A percentile compares a stretch with the other conserved stretches of the same genome.
Conservation (phyloP, 2,888 invertebrate species). For the Heliothis peltigera region DNA sequence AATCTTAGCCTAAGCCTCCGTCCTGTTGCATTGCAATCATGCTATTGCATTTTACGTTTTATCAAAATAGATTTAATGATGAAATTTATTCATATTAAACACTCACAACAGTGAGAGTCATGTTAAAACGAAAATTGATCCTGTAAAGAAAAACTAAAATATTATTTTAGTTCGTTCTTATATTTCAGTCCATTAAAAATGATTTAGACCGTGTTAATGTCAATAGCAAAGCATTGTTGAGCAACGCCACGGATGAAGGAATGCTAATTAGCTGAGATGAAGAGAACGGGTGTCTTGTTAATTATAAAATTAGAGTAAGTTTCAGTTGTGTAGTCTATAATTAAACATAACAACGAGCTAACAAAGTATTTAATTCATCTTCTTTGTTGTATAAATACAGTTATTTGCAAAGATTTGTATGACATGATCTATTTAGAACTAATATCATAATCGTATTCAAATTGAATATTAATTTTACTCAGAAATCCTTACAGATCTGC, state of each 20-base stretch:
- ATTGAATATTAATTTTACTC: neutral
- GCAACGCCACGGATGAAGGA: slow-evolving; percentile 23
- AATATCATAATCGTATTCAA: neutral
- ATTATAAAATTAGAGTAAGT: slow-evolving; percentile 32
- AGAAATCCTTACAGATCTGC: neutral
- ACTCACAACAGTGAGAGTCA: no score
- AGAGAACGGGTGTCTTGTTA: slow-evolving; percentile 31
- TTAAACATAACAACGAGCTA: slow-evolving; percentile 23
- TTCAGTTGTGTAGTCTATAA: slow-evolving; percentile 10
- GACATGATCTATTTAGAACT: neutral
- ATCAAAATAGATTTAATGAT: no score
- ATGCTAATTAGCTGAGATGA: slow-evolving; percentile 39
- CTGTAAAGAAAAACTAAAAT: neutral
- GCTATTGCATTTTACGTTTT: no score
- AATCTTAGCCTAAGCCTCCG: no score
- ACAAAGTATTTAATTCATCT: slow-evolving; percentile 4
- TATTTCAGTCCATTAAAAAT: slow-evolving; percentile 8
- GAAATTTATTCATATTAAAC: no score
- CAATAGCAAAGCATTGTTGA: slow-evolving; percentile 33
- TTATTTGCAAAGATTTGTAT: slow-evolving; percentile 9
- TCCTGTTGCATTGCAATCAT: no score
- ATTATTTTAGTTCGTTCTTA: no score
- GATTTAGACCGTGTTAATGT: slow-evolving; percentile 31
- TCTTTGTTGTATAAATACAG: slow-evolving; percentile 3
- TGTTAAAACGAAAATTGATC: no score